phyloP scores from a whole-genome alignment of 1,140 invertebrate species.

The Drosophila nikananu region DNA sequence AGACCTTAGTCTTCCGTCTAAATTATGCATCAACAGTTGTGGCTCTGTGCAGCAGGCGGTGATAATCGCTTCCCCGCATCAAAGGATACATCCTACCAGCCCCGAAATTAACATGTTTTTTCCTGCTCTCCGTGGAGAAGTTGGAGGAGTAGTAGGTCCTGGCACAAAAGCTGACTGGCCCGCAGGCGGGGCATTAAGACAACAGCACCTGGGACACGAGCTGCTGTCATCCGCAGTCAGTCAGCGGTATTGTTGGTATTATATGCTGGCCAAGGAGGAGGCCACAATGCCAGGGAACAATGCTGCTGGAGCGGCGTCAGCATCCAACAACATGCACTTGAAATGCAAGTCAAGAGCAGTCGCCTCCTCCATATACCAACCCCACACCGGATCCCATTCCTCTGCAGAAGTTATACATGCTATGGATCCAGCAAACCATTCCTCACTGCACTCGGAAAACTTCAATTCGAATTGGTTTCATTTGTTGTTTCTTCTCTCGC shows the following conservation, averaged over 20 bases:
- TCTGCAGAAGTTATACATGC: conserved; percentile 29
- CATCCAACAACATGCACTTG: conserved; percentile 67
- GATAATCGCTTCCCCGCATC: conserved; percentile 52
- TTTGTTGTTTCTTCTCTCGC: conserved; percentile 47
- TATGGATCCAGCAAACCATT: conserved; percentile 26
- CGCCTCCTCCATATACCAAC: conserved; percentile 18
- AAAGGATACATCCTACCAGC: background rate
- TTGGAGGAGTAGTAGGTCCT: conserved; percentile 10
- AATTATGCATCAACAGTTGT: conserved; percentile 67
- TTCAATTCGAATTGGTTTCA: conserved; percentile 38
- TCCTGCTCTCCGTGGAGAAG: conserved; percentile 6
- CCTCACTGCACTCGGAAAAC: conserved; percentile 36
- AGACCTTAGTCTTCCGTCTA: conserved; percentile 29
- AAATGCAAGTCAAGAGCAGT: conserved; percentile 79
- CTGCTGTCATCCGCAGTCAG: conserved; percentile 74
- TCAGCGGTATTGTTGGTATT: conserved; percentile 64
- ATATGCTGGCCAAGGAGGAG: conserved; percentile 41
- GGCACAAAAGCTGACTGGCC: conserved; percentile 3
- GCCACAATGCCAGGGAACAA: conserved; percentile 42
- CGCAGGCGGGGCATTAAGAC: conserved; percentile 6
- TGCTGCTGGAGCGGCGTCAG: conserved; percentile 23
- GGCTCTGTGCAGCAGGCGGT: conserved; percentile 56
- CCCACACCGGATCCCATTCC: conserved; percentile 10
- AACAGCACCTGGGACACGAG: conserved; percentile 53
- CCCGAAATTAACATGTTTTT: conserved; percentile 44